Conservation (phyloP, 2,888 invertebrate genomes). For the Drosophila nigritarsus region DNA sequence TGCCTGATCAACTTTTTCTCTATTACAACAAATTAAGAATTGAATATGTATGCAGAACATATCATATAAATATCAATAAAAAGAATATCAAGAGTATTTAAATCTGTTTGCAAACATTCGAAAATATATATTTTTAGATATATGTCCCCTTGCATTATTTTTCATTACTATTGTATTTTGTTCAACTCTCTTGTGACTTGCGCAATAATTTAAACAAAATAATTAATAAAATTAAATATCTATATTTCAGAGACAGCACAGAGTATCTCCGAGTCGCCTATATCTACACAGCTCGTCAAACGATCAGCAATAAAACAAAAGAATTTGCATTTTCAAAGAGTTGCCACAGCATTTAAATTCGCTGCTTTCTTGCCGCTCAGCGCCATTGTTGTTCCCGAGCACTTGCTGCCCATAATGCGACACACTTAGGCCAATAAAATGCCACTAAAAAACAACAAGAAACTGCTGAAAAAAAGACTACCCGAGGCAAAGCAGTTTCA, state of each 20-base stretch:
- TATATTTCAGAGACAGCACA: neutral
- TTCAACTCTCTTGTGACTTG: too few relatives aligned
- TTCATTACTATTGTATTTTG: too few relatives aligned
- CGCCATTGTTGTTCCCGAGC: constrained; percentile 20
- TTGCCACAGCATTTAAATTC: constrained; percentile 21
- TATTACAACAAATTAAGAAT: neutral
- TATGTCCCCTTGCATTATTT: neutral
- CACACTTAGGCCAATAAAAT: constrained; percentile 65
- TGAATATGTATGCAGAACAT: neutral
- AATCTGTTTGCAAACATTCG: neutral
- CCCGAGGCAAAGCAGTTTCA: constrained; percentile 54
- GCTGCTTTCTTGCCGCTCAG: constrained; percentile 3
- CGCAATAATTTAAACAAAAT: too few relatives aligned
- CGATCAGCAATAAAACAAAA: constrained; percentile 10
- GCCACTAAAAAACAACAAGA: constrained; percentile 54
- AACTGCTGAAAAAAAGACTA: constrained; percentile 15
- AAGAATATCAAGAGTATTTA: neutral
- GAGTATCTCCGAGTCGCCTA: neutral
- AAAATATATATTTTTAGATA: neutral
- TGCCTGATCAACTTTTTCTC: neutral
- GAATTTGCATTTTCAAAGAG: constrained; percentile 23
- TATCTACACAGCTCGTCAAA: neutral
- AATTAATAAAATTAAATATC: neutral
- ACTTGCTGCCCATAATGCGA: constrained; percentile 43
- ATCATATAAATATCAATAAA: neutral